Conservation (phyloP, 2,113 vertebrate genomes). For the Rhinoderma darwinii region DNA sequence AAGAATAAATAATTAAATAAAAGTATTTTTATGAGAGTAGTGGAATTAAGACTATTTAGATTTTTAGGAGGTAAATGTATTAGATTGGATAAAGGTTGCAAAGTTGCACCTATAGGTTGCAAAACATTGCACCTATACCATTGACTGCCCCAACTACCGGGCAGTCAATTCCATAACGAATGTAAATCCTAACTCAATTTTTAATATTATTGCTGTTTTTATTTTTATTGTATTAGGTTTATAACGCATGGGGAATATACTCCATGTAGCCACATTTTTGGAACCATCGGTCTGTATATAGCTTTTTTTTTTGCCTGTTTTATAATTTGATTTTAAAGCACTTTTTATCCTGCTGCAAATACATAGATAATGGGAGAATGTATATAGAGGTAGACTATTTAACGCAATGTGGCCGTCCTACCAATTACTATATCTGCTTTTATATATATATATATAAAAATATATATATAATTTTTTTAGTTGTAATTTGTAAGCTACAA, state of each 20-base stretch:
- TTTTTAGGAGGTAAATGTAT: slow-evolving; percentile 47
- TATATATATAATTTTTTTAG: slow-evolving; percentile 42
- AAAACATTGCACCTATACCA: slow-evolving; percentile 2
- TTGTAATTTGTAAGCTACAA: slow-evolving; percentile 41
- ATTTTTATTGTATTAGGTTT: slow-evolving; percentile 5
- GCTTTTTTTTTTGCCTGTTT: slow-evolving; percentile 50
- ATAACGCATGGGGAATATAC: neutral
- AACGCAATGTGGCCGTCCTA: slow-evolving; percentile 80
- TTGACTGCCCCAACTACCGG: slow-evolving; percentile 13
- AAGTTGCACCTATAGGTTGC: too few species aligned
- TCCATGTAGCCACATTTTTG: slow-evolving; percentile 25
- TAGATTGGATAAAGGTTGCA: slow-evolving; percentile 25
- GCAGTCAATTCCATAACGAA: slow-evolving; percentile 32
- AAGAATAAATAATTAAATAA: slow-evolving; percentile 24
- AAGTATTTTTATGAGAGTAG: slow-evolving; percentile 57
- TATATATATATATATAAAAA: slow-evolving; percentile 34
- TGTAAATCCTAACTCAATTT: slow-evolving; percentile 44
- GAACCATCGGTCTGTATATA: slow-evolving; percentile 85
- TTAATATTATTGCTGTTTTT: slow-evolving; percentile 11
- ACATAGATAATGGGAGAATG: slow-evolving; percentile 83
- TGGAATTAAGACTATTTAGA: slow-evolving; percentile 68
- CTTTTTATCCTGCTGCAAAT: slow-evolving; percentile 89
- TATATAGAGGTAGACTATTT: slow-evolving; percentile 84
- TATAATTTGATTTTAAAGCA: slow-evolving; percentile 95
- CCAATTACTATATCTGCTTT: slow-evolving; percentile 72